These are phyloP conservation scores for Coreius guichenoti DNA, from an alignment of 2,797 vertebrate genomes.

Conservation along the genomic window DNA sequence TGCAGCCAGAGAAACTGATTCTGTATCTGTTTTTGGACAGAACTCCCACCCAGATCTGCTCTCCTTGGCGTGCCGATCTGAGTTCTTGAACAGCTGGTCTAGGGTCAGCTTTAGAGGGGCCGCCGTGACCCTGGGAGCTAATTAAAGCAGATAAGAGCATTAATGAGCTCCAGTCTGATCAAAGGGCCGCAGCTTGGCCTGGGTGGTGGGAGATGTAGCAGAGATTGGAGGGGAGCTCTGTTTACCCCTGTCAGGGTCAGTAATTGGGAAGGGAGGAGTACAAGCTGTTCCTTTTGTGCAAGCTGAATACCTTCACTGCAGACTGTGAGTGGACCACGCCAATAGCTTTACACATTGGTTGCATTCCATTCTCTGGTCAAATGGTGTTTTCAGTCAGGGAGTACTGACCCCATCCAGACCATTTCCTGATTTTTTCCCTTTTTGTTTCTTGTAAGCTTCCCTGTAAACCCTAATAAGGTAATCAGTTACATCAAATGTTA, in stretches of 20 bases:
- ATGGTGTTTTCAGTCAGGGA: conserved; percentile 15
- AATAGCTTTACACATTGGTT: conserved; percentile 32
- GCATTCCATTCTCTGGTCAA: conserved; percentile 29
- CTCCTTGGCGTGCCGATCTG: conserved; percentile 31
- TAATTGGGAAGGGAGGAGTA: conserved; percentile 61
- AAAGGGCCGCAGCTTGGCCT: conserved; percentile 59
- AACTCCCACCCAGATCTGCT: conserved; percentile 23
- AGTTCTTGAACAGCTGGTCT: conserved; percentile 56
- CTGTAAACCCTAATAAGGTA: not conserved
- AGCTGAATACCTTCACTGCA: conserved; percentile 51
- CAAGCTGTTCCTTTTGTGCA: conserved; percentile 56
- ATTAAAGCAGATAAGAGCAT: conserved; percentile 70
- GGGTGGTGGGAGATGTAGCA: conserved; percentile 20
- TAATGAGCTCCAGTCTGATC: conserved; percentile 68
- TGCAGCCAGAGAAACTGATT: conserved; percentile 13
- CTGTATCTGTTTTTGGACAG: conserved; percentile 24
- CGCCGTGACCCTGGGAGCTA: conserved; percentile 65
- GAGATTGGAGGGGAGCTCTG: conserved; percentile 51
- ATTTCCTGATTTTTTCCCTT: not conserved
- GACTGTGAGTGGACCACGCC: conserved; percentile 16
- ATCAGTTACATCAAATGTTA: not conserved
- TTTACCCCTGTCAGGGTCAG: conserved; percentile 64
- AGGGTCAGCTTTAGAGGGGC: conserved; percentile 57
- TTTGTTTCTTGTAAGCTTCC: not conserved
- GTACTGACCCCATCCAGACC: conserved; percentile 9